phyloP scores from a whole-genome alignment of 2,113 vertebrate species.

The Marcusenius ussheri region DNA sequence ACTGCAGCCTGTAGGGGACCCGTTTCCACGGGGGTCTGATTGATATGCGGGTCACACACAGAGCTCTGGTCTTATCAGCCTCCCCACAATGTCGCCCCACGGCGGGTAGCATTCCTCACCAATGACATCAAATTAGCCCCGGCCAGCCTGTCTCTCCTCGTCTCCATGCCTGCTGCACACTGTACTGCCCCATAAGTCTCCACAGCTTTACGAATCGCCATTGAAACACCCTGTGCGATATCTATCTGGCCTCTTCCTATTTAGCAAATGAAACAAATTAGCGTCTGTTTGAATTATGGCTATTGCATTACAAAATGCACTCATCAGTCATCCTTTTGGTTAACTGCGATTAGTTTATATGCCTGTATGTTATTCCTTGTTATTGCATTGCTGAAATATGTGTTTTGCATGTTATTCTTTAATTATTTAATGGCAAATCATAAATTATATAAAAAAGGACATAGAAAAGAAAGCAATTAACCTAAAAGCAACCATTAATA shows the following conservation, averaged over 20 bases:
- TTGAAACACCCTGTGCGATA: no score
- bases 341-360: background rate
- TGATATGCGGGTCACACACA: slow-evolving; percentile 50
- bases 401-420: background rate
- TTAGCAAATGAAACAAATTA: background rate
- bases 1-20: background rate
- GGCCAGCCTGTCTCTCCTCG: background rate
- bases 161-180: background rate
- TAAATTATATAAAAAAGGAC: background rate
- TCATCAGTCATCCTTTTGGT: background rate
- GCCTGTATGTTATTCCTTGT: background rate
- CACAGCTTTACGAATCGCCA: no score
- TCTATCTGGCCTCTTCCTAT: background rate
- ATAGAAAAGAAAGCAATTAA: background rate
- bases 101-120: slow-evolving; percentile 4
- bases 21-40: slow-evolving; percentile 27
- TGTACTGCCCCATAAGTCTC: background rate
- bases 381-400: background rate
- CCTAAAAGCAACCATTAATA: background rate
- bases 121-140: slow-evolving; percentile 21
- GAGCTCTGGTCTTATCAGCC: slow-evolving; percentile 27
- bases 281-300: background rate
- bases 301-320: background rate
- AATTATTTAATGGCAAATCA: background rate
- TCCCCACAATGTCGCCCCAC: background rate